These are phyloP conservation scores for Platichthys flesus DNA, from an alignment of 2,113 vertebrate genomes.

Conservation along the genomic window DNA sequence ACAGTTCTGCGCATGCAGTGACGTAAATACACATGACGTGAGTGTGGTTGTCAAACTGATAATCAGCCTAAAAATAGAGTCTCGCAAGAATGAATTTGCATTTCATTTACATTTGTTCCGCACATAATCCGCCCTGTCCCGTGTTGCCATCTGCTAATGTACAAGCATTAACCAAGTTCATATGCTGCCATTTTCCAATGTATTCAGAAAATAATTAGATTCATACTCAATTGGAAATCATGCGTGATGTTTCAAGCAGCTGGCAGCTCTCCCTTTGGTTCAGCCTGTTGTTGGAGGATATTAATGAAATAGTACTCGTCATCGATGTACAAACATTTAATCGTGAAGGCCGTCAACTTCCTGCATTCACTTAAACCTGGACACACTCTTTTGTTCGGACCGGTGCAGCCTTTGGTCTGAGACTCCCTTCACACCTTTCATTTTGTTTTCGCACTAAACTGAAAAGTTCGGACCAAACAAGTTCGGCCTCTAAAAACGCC, in stretches of 20 bases:
- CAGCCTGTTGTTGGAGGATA: too few relatives aligned
- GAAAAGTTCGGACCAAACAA: not conserved
- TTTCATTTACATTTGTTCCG: slow-evolving; percentile 4
- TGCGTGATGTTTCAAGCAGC: too few relatives aligned
- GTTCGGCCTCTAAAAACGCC: not conserved
- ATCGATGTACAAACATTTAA: too few relatives aligned
- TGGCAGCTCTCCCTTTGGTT: too few relatives aligned
- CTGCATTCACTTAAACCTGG: too few relatives aligned
- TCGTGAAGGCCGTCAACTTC: too few relatives aligned
- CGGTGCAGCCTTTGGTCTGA: too few relatives aligned
- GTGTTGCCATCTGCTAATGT: not conserved
- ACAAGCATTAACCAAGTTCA: not conserved
- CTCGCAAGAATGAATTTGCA: not conserved
- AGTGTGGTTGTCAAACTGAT: not conserved
- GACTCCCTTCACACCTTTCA: not conserved
- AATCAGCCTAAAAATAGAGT: slow-evolving; percentile 1
- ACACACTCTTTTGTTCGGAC: too few relatives aligned
- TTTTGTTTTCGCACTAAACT: not conserved
- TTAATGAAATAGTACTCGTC: too few relatives aligned
- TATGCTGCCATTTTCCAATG: not conserved
- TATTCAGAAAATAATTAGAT: not conserved
- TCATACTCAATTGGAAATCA: too few relatives aligned
- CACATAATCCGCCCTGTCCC: not conserved
- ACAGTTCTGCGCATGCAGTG: not conserved
- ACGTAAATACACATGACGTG: not conserved